A percentile compares a stretch with the other conserved stretches of the same genome.
phyloP scores from a whole-genome alignment of 2,113 vertebrate genomes.

The Ophiodon elongatus region DNA sequence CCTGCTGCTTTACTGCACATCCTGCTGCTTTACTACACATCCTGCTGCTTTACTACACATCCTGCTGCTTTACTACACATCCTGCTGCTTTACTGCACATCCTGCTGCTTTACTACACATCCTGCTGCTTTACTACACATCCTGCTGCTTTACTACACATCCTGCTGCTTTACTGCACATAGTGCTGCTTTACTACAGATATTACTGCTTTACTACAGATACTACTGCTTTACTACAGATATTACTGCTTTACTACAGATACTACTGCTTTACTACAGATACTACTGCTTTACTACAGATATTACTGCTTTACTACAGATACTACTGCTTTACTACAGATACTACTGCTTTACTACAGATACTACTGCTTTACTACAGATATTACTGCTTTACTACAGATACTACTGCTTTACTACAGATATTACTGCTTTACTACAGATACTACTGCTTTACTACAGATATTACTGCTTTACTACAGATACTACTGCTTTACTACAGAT shows the following conservation, averaged over 20 bases:
- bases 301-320: neutral
- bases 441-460: neutral
- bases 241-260: neutral
- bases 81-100: neutral
- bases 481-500: neutral
- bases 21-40: neutral
- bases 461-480: neutral
- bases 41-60: neutral
- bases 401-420: neutral
- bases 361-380: neutral
- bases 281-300: neutral
- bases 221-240: neutral
- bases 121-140: neutral
- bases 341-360: neutral
- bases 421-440: neutral
- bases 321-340: neutral
- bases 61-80: neutral
- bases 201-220: neutral
- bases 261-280: neutral
- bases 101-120: neutral
- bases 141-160: neutral
- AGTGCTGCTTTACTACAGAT: neutral
- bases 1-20: neutral
- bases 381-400: neutral
- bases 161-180: neutral